phyloP scores from a whole-genome alignment of 2,888 invertebrate species.

The Tanypteryx hageni region DNA sequence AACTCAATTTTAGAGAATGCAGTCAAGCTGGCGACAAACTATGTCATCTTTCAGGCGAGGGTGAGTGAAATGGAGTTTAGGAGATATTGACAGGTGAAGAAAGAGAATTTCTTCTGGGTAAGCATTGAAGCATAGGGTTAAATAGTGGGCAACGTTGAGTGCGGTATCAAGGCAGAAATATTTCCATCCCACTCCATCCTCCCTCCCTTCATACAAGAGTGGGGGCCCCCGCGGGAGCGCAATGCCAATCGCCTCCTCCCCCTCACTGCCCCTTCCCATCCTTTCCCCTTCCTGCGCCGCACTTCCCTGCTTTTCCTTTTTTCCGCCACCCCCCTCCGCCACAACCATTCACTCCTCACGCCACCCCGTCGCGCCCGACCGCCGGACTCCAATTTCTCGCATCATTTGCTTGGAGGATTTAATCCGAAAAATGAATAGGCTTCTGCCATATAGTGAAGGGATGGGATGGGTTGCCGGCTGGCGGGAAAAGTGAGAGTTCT shows the following conservation, averaged over 20 bases:
- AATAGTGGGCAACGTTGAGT: not conserved
- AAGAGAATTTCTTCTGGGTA: not conserved
- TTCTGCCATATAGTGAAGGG: slow-evolving; percentile 24
- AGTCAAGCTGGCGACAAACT: too few relatives aligned
- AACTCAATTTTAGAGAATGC: too few relatives aligned
- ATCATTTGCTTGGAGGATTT: slow-evolving; percentile 47
- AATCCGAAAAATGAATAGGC: slow-evolving; percentile 53
- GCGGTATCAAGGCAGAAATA: not conserved
- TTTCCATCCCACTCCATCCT: not conserved
- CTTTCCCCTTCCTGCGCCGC: not conserved
- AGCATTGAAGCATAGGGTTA: not conserved
- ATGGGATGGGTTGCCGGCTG: not conserved
- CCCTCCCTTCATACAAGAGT: not conserved
- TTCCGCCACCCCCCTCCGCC: too few relatives aligned
- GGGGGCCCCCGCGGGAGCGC: not conserved
- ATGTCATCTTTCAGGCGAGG: too few relatives aligned
- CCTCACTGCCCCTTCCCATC: too few relatives aligned
- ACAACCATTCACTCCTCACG: not conserved
- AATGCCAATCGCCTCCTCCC: not conserved
- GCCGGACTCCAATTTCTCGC: slow-evolving; percentile 47
- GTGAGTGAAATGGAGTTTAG: not conserved
- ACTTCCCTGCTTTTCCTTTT: too few relatives aligned
- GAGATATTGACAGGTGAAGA: not conserved
- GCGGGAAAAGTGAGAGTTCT: not conserved
- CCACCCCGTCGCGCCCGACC: not conserved